Conservation (phyloP, 2,113 vertebrate genomes). For the Gallinago media region DNA sequence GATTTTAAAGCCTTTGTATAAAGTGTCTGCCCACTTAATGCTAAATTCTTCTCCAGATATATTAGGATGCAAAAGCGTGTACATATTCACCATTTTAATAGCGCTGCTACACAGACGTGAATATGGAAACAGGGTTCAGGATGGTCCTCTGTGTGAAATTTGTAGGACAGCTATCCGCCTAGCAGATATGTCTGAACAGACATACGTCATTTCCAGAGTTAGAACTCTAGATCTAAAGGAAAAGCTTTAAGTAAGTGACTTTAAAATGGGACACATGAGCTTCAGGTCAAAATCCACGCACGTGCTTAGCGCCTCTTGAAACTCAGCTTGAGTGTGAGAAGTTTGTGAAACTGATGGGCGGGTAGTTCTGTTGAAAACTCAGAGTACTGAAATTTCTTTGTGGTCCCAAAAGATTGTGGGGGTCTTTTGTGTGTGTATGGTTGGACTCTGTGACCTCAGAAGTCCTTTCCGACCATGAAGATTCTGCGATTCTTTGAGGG, state of each 20-base stretch:
- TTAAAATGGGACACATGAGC: background rate
- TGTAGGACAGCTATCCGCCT: background rate
- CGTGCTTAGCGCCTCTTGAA: background rate
- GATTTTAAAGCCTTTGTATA: background rate
- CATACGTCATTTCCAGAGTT: background rate
- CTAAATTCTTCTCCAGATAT: background rate
- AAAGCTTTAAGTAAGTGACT: background rate
- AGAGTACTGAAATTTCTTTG: background rate
- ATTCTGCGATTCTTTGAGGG: background rate
- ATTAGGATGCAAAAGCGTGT: background rate
- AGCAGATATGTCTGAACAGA: background rate
- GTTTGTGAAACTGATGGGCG: background rate
- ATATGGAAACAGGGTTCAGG: background rate
- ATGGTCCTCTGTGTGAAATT: background rate
- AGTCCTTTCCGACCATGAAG: no score
- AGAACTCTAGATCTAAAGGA: background rate
- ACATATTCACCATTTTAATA: background rate
- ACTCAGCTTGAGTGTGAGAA: background rate
- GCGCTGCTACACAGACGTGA: background rate
- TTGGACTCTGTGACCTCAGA: no score
- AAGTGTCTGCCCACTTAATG: background rate
- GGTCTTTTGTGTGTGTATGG: no score
- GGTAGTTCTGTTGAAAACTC: background rate
- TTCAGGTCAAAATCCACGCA: background rate
- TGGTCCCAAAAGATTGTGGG: no score